A percentile compares a stretch with the other conserved stretches of the same genome.
Evolutionary conservation across 37 sponge, comb jelly and placozoan species (phyloP).

Genomic region (Tethya wilhelma): DNA sequence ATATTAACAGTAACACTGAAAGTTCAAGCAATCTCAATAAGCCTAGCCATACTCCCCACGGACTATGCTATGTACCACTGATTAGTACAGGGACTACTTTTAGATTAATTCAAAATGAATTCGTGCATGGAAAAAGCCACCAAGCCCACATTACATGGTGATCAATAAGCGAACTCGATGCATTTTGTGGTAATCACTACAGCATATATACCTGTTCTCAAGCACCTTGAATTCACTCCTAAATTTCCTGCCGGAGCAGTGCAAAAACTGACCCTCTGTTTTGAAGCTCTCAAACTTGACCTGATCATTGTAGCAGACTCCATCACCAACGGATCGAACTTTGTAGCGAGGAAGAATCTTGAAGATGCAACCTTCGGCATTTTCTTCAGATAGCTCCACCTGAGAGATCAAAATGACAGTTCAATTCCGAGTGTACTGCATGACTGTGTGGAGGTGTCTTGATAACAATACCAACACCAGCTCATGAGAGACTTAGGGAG

Average conservation of each 20-base stretch:
- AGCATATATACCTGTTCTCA: conserved; percentile 4
- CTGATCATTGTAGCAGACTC: conserved; percentile 73
- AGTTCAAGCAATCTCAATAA: too few relatives aligned
- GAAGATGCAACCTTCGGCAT: conserved; percentile 59
- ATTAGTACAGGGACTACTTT: too few relatives aligned
- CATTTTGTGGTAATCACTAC: background rate
- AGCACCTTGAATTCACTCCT: background rate
- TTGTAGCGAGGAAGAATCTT: conserved; percentile 83
- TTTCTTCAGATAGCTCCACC: conserved; percentile 28
- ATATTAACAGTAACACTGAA: too few relatives aligned
- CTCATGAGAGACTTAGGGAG: too few relatives aligned
- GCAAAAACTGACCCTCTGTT: conserved; percentile 81
- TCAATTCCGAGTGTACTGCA: background rate
- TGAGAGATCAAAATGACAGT: background rate
- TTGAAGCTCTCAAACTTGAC: conserved; percentile 78
- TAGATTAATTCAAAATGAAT: too few relatives aligned
- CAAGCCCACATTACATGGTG: too few relatives aligned
- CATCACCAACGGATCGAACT: conserved; percentile 79
- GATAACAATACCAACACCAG: too few relatives aligned
- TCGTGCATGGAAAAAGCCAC: too few relatives aligned
- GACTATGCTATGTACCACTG: too few relatives aligned
- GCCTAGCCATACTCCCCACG: too few relatives aligned
- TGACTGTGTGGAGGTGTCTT: background rate
- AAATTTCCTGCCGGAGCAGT: conserved; percentile 29
- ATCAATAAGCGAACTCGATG: too few relatives aligned